A percentile compares a stretch with the other conserved stretches of the same genome.
Evolutionary conservation across 2,797 vertebrate genomes (phyloP).

Genomic region (Myotis vivesi): DNA sequence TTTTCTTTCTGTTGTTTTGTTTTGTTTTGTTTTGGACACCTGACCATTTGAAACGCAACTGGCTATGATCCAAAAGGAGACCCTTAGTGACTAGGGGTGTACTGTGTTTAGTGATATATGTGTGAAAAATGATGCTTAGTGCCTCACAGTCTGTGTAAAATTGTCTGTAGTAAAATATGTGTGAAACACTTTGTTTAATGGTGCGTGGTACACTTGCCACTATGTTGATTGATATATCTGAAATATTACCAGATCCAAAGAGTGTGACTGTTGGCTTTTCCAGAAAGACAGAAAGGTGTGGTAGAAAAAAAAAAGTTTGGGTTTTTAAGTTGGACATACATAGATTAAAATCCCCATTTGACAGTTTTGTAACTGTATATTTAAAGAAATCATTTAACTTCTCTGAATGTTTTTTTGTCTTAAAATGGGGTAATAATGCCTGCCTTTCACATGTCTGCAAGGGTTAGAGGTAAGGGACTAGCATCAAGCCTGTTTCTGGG

Average conservation of each 20-base stretch:
- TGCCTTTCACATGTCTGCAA: neutral
- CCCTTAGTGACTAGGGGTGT: neutral
- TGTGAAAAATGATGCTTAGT: neutral
- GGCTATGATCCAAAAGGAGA: neutral
- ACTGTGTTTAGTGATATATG: neutral
- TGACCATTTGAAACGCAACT: conserved; percentile 6
- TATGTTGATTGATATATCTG: neutral
- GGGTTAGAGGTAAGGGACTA: neutral
- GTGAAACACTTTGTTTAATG: conserved; percentile 20
- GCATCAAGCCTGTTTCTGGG: neutral
- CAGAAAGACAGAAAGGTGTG: neutral
- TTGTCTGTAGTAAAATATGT: neutral
- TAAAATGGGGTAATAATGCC: neutral
- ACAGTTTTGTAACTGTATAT: neutral
- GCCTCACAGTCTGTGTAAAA: neutral
- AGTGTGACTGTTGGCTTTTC: neutral
- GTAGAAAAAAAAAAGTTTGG: neutral
- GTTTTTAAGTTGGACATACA: neutral
- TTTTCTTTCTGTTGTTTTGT: neutral
- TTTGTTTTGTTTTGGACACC: neutral
- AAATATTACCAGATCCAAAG: neutral
- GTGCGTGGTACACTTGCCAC: neutral
- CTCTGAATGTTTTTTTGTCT: neutral
- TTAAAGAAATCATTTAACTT: neutral
- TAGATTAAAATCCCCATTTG: conserved; percentile 1